A percentile compares a stretch with the other conserved stretches of the same genome.
phyloP scores from a whole-genome alignment of 2,797 vertebrate genomes.

The Hapalemur alaotrensis region DNA sequence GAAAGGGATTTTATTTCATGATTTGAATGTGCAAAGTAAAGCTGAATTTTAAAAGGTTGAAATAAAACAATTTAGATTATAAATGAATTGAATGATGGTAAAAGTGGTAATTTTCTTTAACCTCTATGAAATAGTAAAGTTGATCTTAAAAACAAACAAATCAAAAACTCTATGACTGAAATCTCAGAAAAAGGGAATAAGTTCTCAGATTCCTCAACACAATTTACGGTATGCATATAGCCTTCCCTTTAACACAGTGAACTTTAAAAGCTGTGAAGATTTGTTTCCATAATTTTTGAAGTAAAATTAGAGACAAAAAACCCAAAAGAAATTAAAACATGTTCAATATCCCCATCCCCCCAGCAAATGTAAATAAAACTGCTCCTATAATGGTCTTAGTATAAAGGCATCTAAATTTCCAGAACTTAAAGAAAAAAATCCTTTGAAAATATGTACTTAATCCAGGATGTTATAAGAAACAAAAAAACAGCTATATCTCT shows the following conservation, averaged over 20 bases:
- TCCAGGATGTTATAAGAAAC: not conserved
- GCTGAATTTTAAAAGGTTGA: not conserved
- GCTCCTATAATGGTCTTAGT: not conserved
- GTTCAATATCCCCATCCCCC: not conserved
- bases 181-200: not conserved
- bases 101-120: not conserved
- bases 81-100: conserved; percentile 4
- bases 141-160: not conserved
- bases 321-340: conserved; percentile 39
- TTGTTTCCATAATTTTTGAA: conserved; percentile 6
- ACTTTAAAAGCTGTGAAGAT: conserved; percentile 32
- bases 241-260: not conserved
- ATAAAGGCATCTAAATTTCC: not conserved
- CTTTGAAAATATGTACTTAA: not conserved
- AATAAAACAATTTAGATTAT: conserved; percentile 26
- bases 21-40: not conserved
- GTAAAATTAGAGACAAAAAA: conserved; percentile 23
- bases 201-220: not conserved
- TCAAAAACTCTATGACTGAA: not conserved
- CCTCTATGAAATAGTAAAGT: not conserved
- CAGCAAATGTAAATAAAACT: not conserved
- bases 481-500: not conserved
- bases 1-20: not conserved
- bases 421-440: not conserved
- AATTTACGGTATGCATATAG: not conserved